phyloP scores from a whole-genome alignment of 2,113 vertebrate genomes.

The Rissa tridactyla region DNA sequence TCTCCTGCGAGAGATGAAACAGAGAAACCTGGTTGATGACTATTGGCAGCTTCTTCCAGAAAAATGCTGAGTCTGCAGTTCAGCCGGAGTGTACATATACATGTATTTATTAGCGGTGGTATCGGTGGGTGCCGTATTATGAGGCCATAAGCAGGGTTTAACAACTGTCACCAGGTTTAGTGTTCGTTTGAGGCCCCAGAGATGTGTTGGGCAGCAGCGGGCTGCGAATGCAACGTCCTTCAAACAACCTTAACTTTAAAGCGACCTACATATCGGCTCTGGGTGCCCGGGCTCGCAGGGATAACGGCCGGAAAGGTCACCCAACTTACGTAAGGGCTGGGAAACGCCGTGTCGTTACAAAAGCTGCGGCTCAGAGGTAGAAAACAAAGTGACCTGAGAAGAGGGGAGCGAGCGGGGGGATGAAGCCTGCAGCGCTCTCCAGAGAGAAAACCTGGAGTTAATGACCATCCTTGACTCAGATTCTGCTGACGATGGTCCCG shows the following conservation, averaged over 20 bases:
- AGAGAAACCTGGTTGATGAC: neutral
- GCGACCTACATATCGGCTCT: neutral
- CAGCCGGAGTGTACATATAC: accelerated
- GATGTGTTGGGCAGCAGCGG: accelerated
- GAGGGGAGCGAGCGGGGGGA: accelerated
- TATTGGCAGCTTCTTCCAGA: neutral
- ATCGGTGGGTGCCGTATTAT: accelerated
- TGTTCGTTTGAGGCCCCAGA: neutral
- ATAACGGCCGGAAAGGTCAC: neutral
- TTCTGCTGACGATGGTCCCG: accelerated
- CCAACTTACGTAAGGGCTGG: neutral
- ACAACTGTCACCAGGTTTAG: neutral
- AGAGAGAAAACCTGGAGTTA: neutral
- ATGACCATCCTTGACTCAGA: neutral
- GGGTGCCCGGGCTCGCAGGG: neutral
- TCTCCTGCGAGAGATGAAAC: neutral
- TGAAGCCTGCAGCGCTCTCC: neutral
- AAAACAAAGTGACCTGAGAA: neutral
- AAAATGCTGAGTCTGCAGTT: neutral
- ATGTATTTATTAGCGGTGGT: neutral
- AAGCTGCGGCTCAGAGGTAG: neutral
- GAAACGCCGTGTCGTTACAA: neutral
- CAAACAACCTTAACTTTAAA: neutral
- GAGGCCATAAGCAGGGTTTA: neutral
- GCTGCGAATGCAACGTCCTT: neutral